These are phyloP conservation scores for Minunthozetes semirufus DNA, from an alignment of 2,888 invertebrate genomes.

Conservation along the genomic window DNA sequence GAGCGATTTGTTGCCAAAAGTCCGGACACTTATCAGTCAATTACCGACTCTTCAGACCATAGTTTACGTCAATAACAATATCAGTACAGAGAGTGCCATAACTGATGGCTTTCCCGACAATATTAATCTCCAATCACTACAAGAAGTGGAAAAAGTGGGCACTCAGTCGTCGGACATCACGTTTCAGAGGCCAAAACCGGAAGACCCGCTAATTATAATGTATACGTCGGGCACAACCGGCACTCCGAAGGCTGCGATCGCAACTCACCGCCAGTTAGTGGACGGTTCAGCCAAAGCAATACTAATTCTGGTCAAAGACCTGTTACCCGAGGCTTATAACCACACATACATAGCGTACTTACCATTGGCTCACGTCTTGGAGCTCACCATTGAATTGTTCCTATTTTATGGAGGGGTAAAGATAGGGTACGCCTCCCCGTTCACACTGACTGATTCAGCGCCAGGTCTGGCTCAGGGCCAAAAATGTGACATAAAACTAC, in stretches of 20 bases:
- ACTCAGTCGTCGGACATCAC: background rate
- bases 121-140: constrained; percentile 2
- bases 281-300: constrained; percentile 16
- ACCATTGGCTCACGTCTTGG: constrained; percentile 93
- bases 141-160: constrained; percentile 17
- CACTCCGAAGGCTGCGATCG: constrained; percentile 46
- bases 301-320: constrained; percentile 21
- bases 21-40: background rate
- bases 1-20: constrained; percentile 69
- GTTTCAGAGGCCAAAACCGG: constrained; percentile 46
- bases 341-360: constrained; percentile 91
- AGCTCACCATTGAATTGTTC: constrained; percentile 66
- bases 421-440: constrained; percentile 58
- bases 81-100: background rate
- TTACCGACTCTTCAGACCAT: constrained; percentile 9
- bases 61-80: constrained; percentile 22
- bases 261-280: constrained; percentile 42
- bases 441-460: constrained; percentile 56
- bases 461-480: constrained; percentile 89
- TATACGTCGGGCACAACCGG: constrained; percentile 69
- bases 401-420: constrained; percentile 50
- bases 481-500: constrained; percentile 82
- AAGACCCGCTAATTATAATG: constrained; percentile 93
- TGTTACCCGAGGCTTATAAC: constrained; percentile 31
- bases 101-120: constrained; percentile 14